Base-by-base conservation (phyloP, 2,888 invertebrate genomes). In the Gymnocheta viridis region DNA sequence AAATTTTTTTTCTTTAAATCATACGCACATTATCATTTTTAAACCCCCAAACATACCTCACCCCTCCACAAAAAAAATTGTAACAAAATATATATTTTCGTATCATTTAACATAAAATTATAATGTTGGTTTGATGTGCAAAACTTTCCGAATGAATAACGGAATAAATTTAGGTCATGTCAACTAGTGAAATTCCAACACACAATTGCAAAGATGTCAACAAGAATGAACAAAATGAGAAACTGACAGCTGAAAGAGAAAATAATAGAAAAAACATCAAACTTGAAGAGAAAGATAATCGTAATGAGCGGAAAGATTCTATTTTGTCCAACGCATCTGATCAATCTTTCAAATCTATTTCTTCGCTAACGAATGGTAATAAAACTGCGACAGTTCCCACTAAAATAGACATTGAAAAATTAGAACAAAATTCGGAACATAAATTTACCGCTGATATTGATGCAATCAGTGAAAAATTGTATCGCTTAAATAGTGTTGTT, bases 401-500 rank as follows among this genome's bases (percentile, higher is more conserved):
- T 10, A 85, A 86, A 67, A 86, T 87, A 0, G 91, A 91, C 80
- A 88, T 92, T 62, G 90, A 92, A 87, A 90, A 91, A 81, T 84
- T 92, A 35, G 91, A 91, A 85, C 90, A 89, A 44, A 90, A 88
- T 82, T 88, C 88, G 0, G 90, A 88, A 22, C 88, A 87, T 2
- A 89, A 88, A 67, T 88, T 91, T 79, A 91, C 90, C 82, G 88
- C 89, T 54, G 91, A 91, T 74, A 91, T 92, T 35, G 91, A 92
- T 84, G 90, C 91, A 5, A 91, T 92, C 17, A 92, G 90, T 85
- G 92, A 91, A 70, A 91, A 92, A 67, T 82, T 92, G 4, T 91
- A 92, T 86, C 90, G 91, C 56, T 82, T 92, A 4, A 92, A 91
- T 85, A 92, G 89, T 74, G 90, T 91, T 83, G 89, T 92, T n/a